A percentile compares a stretch with the other conserved stretches of the same genome.
These are phyloP conservation scores for Dryobates pubescens DNA, from an alignment of 2,797 vertebrate genomes.

Conservation along the genomic window DNA sequence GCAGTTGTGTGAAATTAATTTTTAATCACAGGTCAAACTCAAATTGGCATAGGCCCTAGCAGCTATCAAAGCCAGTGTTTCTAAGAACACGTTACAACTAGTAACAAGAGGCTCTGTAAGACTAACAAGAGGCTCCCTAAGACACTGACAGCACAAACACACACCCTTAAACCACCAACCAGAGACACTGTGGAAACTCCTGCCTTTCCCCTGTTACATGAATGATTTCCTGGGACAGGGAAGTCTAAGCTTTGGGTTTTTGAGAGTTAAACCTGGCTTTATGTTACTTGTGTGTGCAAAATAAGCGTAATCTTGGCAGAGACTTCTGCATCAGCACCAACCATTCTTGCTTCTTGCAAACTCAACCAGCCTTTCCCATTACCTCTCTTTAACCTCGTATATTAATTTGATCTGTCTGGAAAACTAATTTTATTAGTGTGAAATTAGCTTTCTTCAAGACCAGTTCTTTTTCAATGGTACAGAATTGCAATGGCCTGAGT, in stretches of 20 bases:
- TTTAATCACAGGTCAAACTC: neutral
- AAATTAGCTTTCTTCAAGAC: neutral
- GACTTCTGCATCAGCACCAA: neutral
- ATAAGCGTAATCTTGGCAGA: accelerated
- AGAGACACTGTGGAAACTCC: neutral
- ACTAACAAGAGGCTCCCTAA: neutral
- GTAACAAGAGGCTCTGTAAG: neutral
- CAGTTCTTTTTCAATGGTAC: neutral
- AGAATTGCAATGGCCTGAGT: neutral
- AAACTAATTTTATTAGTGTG: neutral
- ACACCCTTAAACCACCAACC: neutral
- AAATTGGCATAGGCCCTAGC: neutral
- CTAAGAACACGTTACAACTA: neutral
- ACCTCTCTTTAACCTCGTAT: neutral
- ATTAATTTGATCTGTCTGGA: neutral
- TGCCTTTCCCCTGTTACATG: neutral
- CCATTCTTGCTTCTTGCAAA: neutral
- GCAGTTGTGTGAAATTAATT: neutral
- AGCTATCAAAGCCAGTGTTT: neutral
- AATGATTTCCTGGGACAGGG: neutral
- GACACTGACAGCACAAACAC: neutral
- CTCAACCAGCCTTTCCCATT: neutral
- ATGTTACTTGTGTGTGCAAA: neutral
- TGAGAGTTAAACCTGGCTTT: neutral
- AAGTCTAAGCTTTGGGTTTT: neutral